These are phyloP conservation scores for Theretra japonica DNA, from an alignment of 2,888 invertebrate genomes.

Conservation along the genomic window DNA sequence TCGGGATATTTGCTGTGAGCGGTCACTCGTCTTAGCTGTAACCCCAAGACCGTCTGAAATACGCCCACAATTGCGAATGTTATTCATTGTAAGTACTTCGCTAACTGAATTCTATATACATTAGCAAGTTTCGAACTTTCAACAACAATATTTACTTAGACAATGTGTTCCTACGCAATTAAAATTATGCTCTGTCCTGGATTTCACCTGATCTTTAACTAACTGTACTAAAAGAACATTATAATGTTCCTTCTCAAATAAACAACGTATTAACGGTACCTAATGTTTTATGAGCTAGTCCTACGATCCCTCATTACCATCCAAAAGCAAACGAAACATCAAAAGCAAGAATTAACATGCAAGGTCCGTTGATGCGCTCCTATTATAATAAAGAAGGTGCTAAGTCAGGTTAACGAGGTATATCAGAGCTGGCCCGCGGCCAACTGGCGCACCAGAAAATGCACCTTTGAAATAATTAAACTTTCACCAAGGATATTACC, in stretches of 20 bases:
- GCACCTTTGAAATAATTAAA: constrained; percentile 63
- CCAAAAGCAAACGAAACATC: constrained; percentile 12
- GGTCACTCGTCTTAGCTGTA: constrained; percentile 3
- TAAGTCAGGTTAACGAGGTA: constrained; percentile 57
- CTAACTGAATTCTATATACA: too few relatives aligned
- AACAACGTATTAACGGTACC: too few relatives aligned
- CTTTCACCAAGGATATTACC: constrained; percentile 36
- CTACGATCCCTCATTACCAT: background rate
- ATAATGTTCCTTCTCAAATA: too few relatives aligned
- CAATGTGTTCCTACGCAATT: too few relatives aligned
- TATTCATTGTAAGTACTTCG: constrained; percentile 1
- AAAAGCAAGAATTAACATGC: background rate
- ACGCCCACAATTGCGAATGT: constrained; percentile 3
- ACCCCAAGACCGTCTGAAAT: background rate
- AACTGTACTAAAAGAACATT: too few relatives aligned
- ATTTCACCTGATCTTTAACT: too few relatives aligned
- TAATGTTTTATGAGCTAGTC: background rate
- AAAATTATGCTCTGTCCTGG: too few relatives aligned
- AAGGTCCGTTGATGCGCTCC: background rate
- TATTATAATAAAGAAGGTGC: constrained; percentile 44
- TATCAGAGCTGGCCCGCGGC: constrained; percentile 48
- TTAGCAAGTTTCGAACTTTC: too few relatives aligned
- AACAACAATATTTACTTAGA: too few relatives aligned
- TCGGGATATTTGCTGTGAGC: constrained; percentile 3
- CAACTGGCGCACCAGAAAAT: constrained; percentile 50